Evolutionary conservation across 2,113 vertebrate species (phyloP).

Genomic region (Xiphophorus hellerii): DNA sequence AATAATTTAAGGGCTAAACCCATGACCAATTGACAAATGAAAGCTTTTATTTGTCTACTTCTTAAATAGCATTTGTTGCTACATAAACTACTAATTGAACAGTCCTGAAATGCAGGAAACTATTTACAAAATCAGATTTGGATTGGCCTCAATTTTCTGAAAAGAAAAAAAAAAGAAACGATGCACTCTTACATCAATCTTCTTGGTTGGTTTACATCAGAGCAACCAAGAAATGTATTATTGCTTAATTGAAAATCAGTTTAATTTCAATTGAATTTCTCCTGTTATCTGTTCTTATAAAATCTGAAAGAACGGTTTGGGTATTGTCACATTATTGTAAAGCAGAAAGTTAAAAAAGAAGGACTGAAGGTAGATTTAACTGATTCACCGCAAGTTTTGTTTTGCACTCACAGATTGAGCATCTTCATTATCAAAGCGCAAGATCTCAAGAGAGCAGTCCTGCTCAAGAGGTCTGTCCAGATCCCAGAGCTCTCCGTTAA

Average conservation of each 20-base stretch:
- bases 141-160: too few species aligned
- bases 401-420: slow-evolving; percentile 90
- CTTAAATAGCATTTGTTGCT: too few species aligned
- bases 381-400: neutral
- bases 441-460: slow-evolving; percentile 89
- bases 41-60: too few species aligned
- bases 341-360: neutral
- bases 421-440: slow-evolving; percentile 94
- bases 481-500: slow-evolving; percentile 92
- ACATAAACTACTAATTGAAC: too few species aligned
- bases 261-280: neutral
- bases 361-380: neutral
- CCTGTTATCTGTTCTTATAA: neutral
- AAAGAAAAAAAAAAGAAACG: too few species aligned
- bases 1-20: too few species aligned
- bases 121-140: too few species aligned
- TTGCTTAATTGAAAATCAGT: too few species aligned
- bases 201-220: neutral
- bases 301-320: neutral
- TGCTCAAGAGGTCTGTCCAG: slow-evolving; percentile 91
- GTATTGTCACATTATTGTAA: neutral
- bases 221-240: too few species aligned
- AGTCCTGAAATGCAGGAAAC: too few species aligned
- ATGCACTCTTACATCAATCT: too few species aligned
- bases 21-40: too few species aligned